Evolutionary conservation across 2,797 vertebrate species (phyloP), one percentile per base, ranked within the genome.

Genomic region (Rhinatrema bivittatum): DNA sequence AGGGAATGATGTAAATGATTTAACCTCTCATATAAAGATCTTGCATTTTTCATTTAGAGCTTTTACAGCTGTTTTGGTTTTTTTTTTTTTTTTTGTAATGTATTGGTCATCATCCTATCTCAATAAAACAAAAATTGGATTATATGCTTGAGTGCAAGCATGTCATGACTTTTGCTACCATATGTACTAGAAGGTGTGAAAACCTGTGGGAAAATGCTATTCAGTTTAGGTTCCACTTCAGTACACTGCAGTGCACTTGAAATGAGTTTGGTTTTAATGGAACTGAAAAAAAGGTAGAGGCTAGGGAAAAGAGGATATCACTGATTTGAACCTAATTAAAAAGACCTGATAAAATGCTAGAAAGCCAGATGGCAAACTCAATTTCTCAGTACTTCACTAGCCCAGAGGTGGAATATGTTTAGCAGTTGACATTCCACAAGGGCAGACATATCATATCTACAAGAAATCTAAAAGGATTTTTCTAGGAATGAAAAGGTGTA

Each of bases 101-200:
- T 24, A 56, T 64, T 43, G 67, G 52, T 68, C 67, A 74, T 76
- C 66, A 75, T 82, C 72, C 62, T 72, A 78, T 85, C 75, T 84
- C 87, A 87, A 90, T 88, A 84, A 86, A 81, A 86, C 70, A 87
- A 79, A 90, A 88, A 87, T 83, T 79, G 78, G 81, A 78, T 79
- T 50, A 65, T 53, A 82, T 49, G 78, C 87, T 72, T 71, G 68
- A 54, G 62, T 72, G 73, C 78, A 87, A 80, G 67, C 72, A 72
- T 72, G 73, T 73, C 73, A 69, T 79, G 81, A 85, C 78, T 89
- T 89, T 79, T 78, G 61, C 70, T 74, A 84, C 79, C 83, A 86
- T 82, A 83, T 78, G 77, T 83, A 86, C 83, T 78, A 79, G 85
- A 86, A 89, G 78, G 84, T 84, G 71, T 73, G 71, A 74, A 78